These are phyloP conservation scores for Semnopithecus entellus DNA, from an alignment of 2,113 vertebrate species.

Conservation along the genomic window DNA sequence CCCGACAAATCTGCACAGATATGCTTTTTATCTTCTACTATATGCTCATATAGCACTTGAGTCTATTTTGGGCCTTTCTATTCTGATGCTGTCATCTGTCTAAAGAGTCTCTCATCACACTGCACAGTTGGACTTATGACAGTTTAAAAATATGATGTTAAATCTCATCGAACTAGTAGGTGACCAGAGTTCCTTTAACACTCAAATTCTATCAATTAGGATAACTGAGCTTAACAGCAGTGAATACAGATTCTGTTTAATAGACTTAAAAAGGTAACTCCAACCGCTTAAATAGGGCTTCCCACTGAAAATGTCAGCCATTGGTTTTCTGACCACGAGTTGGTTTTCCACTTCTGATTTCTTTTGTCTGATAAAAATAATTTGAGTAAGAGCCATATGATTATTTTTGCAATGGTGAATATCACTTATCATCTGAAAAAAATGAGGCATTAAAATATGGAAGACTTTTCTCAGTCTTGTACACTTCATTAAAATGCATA, in stretches of 20 bases:
- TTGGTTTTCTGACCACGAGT: background rate
- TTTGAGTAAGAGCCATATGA: background rate
- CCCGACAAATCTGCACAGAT: background rate
- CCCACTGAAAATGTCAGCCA: background rate
- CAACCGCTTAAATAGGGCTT: background rate
- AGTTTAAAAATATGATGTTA: background rate
- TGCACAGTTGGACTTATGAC: background rate
- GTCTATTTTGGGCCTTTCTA: background rate
- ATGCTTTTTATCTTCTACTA: background rate
- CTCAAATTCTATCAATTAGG: background rate
- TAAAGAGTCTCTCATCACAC: background rate
- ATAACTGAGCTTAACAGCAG: background rate
- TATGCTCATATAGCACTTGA: accelerated
- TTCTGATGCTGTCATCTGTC: background rate
- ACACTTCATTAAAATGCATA: constrained; percentile 4
- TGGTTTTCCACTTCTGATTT: background rate
- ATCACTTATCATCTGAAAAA: constrained; percentile 3
- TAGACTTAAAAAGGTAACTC: background rate
- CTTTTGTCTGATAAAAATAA: background rate
- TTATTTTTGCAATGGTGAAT: background rate
- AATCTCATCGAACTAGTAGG: background rate
- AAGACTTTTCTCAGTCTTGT: background rate
- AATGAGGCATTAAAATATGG: background rate
- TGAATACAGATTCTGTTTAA: background rate
- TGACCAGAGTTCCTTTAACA: background rate